Evolutionary conservation across 2,888 invertebrate species (phyloP).

Genomic region (Plebejus argus): DNA sequence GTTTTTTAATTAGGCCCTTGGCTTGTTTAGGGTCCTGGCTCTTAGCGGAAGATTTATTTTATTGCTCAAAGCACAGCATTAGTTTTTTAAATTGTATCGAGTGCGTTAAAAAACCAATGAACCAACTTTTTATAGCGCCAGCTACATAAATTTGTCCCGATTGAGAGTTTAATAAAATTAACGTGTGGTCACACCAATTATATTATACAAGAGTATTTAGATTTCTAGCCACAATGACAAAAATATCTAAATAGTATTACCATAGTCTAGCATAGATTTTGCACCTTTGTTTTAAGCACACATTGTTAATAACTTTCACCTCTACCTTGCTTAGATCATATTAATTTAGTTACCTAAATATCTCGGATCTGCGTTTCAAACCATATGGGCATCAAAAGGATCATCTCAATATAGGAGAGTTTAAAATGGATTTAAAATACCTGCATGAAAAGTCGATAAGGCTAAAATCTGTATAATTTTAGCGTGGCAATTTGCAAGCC

Average conservation of each 20-base stretch:
- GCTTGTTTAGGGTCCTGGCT: slow-evolving; percentile 70
- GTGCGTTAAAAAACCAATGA: slow-evolving; percentile 56
- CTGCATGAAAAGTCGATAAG: slow-evolving; percentile 18
- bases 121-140: slow-evolving; percentile 60
- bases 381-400: not conserved
- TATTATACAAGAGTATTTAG: not conserved
- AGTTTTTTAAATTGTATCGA: slow-evolving; percentile 56
- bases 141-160: slow-evolving; percentile 52
- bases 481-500: slow-evolving; percentile 38
- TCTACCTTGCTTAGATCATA: too few relatives aligned
- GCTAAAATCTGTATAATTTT: slow-evolving; percentile 24
- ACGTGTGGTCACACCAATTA: not conserved
- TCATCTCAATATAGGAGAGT: not conserved
- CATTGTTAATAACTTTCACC: too few relatives aligned
- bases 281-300: too few relatives aligned
- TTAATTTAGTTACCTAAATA: too few relatives aligned
- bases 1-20: slow-evolving; percentile 78
- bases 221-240: not conserved
- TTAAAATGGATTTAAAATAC: slow-evolving; percentile 24
- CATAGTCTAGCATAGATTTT: too few relatives aligned
- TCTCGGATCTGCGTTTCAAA: too few relatives aligned
- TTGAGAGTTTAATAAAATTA: slow-evolving; percentile 53
- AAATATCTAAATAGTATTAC: too few relatives aligned
- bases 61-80: slow-evolving; percentile 73
- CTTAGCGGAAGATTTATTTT: slow-evolving; percentile 78